Conservation (phyloP, 2,888 invertebrate species). For the Stratiomys singularior region DNA sequence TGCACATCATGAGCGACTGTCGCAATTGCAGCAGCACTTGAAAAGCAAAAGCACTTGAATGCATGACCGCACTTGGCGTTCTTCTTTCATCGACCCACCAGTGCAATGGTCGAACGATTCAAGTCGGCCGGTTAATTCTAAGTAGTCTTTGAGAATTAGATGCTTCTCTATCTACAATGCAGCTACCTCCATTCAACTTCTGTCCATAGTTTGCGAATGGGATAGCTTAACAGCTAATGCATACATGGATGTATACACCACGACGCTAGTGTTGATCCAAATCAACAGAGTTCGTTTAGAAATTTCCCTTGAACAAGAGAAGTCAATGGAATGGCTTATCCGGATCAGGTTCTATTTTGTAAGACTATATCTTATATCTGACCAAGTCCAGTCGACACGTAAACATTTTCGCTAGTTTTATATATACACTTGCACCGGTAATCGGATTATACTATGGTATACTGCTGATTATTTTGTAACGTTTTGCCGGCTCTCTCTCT, state of each 20-base stretch:
- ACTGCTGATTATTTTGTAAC: conserved; percentile 39
- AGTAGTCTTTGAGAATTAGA: conserved; percentile 3
- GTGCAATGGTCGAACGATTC: conserved; percentile 23
- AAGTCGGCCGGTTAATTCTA: conserved; percentile 33
- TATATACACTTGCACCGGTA: neutral
- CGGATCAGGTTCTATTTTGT: conserved; percentile 40
- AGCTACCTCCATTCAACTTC: neutral
- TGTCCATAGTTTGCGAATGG: too few species aligned
- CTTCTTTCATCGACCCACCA: neutral
- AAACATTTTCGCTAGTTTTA: conserved; percentile 21
- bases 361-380: conserved; percentile 24
- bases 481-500: neutral
- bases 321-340: conserved; percentile 40
- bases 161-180: neutral
- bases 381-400: conserved; percentile 21
- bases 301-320: conserved; percentile 19
- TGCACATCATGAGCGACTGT: neutral
- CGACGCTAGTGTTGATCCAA: conserved; percentile 10
- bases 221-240: conserved; percentile 14
- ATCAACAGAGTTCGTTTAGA: conserved; percentile 18
- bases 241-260: conserved; percentile 8
- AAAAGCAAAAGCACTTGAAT: conserved; percentile 24
- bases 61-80: conserved; percentile 24
- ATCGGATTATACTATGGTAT: conserved; percentile 37
- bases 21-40: neutral